These are phyloP conservation scores for Tinamus guttatus DNA, from an alignment of 2,113 vertebrate species.

Conservation along the genomic window DNA sequence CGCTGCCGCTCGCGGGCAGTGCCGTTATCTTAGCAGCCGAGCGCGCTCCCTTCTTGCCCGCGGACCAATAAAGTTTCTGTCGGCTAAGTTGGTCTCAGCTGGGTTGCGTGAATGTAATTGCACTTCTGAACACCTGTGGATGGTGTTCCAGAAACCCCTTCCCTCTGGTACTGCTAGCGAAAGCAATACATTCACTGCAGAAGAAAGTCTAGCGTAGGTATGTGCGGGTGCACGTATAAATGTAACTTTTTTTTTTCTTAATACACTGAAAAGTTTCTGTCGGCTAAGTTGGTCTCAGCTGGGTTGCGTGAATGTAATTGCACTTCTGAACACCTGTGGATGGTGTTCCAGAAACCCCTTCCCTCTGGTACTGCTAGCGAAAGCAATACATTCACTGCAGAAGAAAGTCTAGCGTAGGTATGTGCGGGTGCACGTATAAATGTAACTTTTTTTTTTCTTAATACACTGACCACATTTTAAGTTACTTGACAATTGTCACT, in stretches of 20 bases:
- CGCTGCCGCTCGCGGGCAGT: too few relatives aligned
- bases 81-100: fast-evolving
- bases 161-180: not conserved
- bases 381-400: fast-evolving
- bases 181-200: fast-evolving
- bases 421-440: not conserved
- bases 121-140: fast-evolving
- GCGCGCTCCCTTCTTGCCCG: too few relatives aligned
- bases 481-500: not conserved
- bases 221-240: not conserved
- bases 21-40: too few relatives aligned
- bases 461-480: fast-evolving
- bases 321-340: fast-evolving
- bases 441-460: too few relatives aligned
- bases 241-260: too few relatives aligned
- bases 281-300: fast-evolving
- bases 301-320: fast-evolving
- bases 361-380: not conserved
- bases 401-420: fast-evolving
- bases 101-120: fast-evolving
- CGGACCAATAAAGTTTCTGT: not conserved
- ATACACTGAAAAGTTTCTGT: not conserved
- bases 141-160: not conserved
- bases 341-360: not conserved
- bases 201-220: fast-evolving